phyloP scores from a whole-genome alignment of 2,888 invertebrate species.

The Ferrisia virgata region DNA sequence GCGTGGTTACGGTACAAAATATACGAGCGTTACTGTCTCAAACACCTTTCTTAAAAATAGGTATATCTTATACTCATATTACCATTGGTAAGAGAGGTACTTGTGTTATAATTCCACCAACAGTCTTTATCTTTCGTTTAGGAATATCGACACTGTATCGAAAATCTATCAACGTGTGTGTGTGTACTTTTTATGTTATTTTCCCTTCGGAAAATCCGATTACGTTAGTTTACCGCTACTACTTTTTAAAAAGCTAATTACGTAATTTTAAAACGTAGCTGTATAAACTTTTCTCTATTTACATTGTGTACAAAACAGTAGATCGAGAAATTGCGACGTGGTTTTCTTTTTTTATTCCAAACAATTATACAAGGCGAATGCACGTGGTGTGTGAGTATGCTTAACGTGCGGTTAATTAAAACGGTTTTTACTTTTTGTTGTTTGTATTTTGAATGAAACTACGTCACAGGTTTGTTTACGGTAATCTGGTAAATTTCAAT shows the following conservation, averaged over 20 bases:
- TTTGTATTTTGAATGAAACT: slow-evolving; percentile 10
- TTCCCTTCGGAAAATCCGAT: not conserved
- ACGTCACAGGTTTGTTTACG: not conserved
- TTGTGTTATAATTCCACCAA: not conserved
- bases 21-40: not conserved
- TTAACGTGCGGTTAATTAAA: not conserved
- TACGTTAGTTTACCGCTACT: too few species aligned
- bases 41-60: not conserved
- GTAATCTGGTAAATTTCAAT: not conserved
- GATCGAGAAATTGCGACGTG: slow-evolving; percentile 1
- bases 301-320: not conserved
- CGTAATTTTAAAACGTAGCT: not conserved
- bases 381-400: slow-evolving; percentile 5
- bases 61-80: too few species aligned
- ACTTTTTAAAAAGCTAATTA: not conserved
- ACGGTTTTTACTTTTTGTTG: not conserved
- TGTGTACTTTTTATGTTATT: not conserved
- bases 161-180: too few species aligned
- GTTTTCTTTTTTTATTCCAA: not conserved
- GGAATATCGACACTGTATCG: too few species aligned
- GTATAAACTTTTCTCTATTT: not conserved
- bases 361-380: not conserved
- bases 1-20: not conserved
- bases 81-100: too few species aligned
- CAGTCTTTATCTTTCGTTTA: too few species aligned